A percentile compares a stretch with the other conserved stretches of the same genome.
Evolutionary conservation across 2,888 invertebrate species (phyloP).

Genomic region (Cantharis lateralis): DNA sequence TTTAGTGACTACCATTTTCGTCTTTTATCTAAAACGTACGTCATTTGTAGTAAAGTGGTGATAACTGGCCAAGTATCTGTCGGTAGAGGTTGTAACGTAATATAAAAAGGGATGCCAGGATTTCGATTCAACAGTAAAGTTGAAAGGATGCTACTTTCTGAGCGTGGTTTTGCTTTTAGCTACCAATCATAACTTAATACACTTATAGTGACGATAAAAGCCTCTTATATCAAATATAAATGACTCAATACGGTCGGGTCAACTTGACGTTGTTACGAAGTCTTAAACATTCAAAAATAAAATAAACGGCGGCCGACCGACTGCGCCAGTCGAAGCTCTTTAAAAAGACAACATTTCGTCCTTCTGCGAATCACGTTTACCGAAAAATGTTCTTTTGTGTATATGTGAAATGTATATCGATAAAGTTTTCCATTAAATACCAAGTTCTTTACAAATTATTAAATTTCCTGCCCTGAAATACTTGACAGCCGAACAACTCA

Average conservation of each 20-base stretch:
- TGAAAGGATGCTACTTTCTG: slow-evolving; percentile 41
- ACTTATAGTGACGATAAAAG: slow-evolving; percentile 44
- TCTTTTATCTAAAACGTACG: slow-evolving; percentile 15
- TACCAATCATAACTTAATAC: slow-evolving; percentile 47
- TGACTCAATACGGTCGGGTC: slow-evolving; percentile 39
- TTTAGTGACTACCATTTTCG: slow-evolving; percentile 16
- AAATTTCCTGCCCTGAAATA: slow-evolving; percentile 21
- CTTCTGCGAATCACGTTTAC: too few relatives aligned
- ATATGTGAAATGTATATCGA: slow-evolving; percentile 12
- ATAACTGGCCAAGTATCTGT: slow-evolving; percentile 19
- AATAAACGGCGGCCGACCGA: not conserved
- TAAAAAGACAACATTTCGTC: too few relatives aligned
- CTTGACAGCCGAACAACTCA: slow-evolving; percentile 12
- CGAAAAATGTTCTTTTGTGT: slow-evolving; percentile 12
- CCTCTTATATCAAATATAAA: slow-evolving; percentile 46
- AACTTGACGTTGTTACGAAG: slow-evolving; percentile 15
- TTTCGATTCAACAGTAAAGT: slow-evolving; percentile 29
- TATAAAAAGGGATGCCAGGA: slow-evolving; percentile 13
- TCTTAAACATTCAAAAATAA: slow-evolving; percentile 2
- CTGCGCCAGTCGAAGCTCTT: not conserved
- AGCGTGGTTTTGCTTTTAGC: slow-evolving; percentile 45
- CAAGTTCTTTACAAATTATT: slow-evolving; percentile 15
- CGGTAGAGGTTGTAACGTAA: slow-evolving; percentile 11
- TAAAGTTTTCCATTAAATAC: slow-evolving; percentile 22
- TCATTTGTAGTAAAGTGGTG: slow-evolving; percentile 17